Conservation (phyloP, 2,888 invertebrate genomes). For the Agrotis clavis region DNA sequence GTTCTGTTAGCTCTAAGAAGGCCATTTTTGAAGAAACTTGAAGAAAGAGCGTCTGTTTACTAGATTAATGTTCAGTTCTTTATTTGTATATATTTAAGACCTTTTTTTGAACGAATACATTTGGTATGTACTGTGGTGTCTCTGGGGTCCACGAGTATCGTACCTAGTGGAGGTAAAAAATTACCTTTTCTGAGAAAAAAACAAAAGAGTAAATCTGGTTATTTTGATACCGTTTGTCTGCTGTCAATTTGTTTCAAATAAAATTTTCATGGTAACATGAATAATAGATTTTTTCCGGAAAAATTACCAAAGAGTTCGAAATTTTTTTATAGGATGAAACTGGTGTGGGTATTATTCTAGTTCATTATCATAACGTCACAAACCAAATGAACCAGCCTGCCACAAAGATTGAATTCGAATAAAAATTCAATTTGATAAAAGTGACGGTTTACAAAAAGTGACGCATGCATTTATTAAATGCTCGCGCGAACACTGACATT, state of each 20-base stretch:
- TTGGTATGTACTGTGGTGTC: background rate
- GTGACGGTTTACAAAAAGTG: slow-evolving; percentile 63
- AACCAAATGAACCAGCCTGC: slow-evolving; percentile 41
- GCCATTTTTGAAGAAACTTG: slow-evolving; percentile 47
- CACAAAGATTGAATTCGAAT: slow-evolving; percentile 54
- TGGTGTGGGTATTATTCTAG: background rate
- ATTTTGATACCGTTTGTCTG: too few relatives aligned
- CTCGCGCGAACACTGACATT: slow-evolving; percentile 60
- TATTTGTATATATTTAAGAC: slow-evolving; percentile 29
- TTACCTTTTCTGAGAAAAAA: background rate
- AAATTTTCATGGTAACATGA: too few relatives aligned
- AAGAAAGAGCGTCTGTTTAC: slow-evolving; percentile 32
- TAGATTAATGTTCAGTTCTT: slow-evolving; percentile 43
- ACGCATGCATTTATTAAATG: slow-evolving; percentile 70
- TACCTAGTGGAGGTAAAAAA: background rate
- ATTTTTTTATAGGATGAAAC: too few relatives aligned
- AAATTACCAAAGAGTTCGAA: too few relatives aligned
- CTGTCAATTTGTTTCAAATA: too few relatives aligned
- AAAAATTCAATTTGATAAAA: slow-evolving; percentile 69
- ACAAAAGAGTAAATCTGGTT: background rate
- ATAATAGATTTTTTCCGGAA: too few relatives aligned
- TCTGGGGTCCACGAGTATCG: background rate
- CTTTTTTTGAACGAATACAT: background rate
- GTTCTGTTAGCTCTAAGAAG: slow-evolving; percentile 44
- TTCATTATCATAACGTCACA: background rate